Evolutionary conservation across 2,888 invertebrate species (phyloP).

Genomic region (Pristionchus maxplancki): DNA sequence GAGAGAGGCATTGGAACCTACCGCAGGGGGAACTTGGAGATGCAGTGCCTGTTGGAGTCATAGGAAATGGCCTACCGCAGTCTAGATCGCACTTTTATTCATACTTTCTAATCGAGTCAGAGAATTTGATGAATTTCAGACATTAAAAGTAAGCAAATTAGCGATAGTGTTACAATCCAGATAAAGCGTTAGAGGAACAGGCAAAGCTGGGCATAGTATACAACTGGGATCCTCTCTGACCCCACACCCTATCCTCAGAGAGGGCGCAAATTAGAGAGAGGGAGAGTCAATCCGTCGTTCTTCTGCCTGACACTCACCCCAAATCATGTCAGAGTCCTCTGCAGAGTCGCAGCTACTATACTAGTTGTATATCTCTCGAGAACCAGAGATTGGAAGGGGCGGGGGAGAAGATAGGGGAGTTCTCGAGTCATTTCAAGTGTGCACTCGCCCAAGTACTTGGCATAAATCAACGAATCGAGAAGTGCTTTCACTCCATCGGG

Average conservation of each 20-base stretch:
- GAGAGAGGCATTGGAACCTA: background rate
- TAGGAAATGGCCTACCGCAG: background rate
- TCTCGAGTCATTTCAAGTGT: constrained; percentile 22
- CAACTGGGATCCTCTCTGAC: background rate
- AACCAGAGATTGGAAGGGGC: background rate
- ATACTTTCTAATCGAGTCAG: no score
- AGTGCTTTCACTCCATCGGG: background rate
- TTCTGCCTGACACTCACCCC: background rate
- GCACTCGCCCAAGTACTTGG: background rate
- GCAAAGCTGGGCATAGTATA: background rate
- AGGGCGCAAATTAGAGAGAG: background rate
- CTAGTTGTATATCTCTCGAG: constrained; percentile 15
- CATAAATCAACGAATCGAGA: constrained; percentile 14
- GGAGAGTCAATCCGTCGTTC: background rate
- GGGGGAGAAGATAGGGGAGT: constrained; percentile 3
- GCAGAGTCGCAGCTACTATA: background rate
- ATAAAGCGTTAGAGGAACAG: background rate
- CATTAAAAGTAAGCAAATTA: background rate
- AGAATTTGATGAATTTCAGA: no score
- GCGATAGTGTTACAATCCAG: background rate
- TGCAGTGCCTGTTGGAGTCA: background rate
- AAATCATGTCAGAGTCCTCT: background rate
- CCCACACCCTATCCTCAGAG: background rate
- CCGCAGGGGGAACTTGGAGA: background rate
- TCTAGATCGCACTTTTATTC: background rate